Evolutionary conservation across 2,888 invertebrate genomes (phyloP), one percentile per base, ranked within the genome.

Genomic region (Epistrophella euchroma): DNA sequence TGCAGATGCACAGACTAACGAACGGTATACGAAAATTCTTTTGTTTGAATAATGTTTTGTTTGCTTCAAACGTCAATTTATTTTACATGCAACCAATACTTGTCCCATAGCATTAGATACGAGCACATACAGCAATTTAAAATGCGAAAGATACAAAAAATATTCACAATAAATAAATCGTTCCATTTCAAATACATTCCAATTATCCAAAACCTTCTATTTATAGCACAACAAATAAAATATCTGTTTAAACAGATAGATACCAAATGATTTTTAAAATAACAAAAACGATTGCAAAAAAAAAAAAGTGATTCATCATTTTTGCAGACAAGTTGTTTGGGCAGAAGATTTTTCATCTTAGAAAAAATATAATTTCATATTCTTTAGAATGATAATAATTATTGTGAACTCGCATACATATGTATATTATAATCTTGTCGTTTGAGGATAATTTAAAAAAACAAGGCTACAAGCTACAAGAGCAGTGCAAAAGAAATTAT

Each of bases 231-330:
- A 7, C 64, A 19, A 64, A 43, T 15, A 6, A 37, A 32, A 19
- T 47, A 19, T 28, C 17, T 66, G 45, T 68, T 52, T 68, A 68
- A 68, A 68, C 68, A 68, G 37, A 68, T 19, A 32, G 35, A 66
- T 50, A 64, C 32, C 11, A 37, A 68, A 35, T 52, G 15, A 47
- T 68, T 50, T 68, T 50, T 19, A n/a, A 52, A 37, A 50, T 37
- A 37, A 50, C 11, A 50, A 68, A 58, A 68, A 13, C 47, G 19
- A 32, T 66, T 32, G 66, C 11, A 35, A 47, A 47, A 62, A 43
- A 62, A 62, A 43, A 64, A 64, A 28, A 4, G 37, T 52, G 50
- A 52, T 68, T 68, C 68, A 80, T 80, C 17, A 70, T 55, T 70
- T 68, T 56, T 70, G 80, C 68, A 37, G 58, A 58, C 52, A 43